Evolutionary conservation across 2,797 vertebrate genomes (phyloP).

Genomic region (Tangara arthus): DNA sequence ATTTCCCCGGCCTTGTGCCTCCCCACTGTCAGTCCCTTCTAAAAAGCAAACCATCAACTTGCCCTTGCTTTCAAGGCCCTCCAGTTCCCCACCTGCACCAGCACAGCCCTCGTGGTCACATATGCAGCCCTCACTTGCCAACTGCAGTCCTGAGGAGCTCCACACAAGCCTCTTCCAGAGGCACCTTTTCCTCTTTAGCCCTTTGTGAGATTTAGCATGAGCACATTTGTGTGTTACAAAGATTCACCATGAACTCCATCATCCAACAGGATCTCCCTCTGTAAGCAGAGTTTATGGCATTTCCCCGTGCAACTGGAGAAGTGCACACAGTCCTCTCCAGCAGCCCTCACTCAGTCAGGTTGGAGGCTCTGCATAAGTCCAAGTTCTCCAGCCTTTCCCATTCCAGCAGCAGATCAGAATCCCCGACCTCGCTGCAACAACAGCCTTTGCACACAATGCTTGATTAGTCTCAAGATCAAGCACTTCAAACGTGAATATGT

Average conservation of each 20-base stretch:
- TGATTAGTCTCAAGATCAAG: background rate
- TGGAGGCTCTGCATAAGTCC: rapidly evolving
- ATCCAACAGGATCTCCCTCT: background rate
- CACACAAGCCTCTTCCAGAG: background rate
- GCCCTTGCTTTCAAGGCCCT: background rate
- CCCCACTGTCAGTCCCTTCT: background rate
- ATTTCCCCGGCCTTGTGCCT: background rate
- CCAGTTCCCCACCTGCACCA: background rate
- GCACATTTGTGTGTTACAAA: rapidly evolving
- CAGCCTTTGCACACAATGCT: background rate
- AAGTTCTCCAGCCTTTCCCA: background rate
- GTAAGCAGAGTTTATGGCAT: rapidly evolving
- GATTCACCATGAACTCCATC: background rate
- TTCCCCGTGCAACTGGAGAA: rapidly evolving
- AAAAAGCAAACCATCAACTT: background rate
- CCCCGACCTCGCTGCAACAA: background rate
- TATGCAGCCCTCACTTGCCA: background rate
- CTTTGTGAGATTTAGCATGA: rapidly evolving
- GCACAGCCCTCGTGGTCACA: rapidly evolving
- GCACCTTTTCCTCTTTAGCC: background rate
- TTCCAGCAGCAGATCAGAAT: background rate
- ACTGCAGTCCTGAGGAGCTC: rapidly evolving
- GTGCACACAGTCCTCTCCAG: rapidly evolving
- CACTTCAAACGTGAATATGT: rapidly evolving
- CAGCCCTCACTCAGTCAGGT: background rate